phyloP scores from a whole-genome alignment of 1,140 invertebrate genomes.

The fruit fly (Drosophila melanogaster) region Release_6_plus_ISO1_MT NT_033777.3:8864001-8864500 shows the following conservation, averaged over 20 bases:
- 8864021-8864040: constrained; percentile 26
- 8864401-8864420: constrained; percentile 62
- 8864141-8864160: constrained; percentile 3
- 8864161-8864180: constrained; percentile 7
- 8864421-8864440: constrained; percentile 57
- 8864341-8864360: constrained; percentile 55
- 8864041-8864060: neutral
- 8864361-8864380: constrained; percentile 47
- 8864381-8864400: constrained; percentile 21
- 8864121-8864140: neutral
- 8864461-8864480: constrained; percentile 26
- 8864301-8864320: constrained; percentile 24
- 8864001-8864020: constrained; percentile 19
- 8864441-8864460: constrained; percentile 52
- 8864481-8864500: constrained; percentile 23
- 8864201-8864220: constrained; percentile 30
- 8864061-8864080: no score
- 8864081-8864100: no score
- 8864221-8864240: constrained; percentile 33
- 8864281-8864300: constrained; percentile 30
- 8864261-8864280: constrained; percentile 65
- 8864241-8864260: constrained; percentile 33
- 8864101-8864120: no score
- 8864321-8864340: constrained; percentile 58
- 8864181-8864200: constrained; percentile 2